These are phyloP conservation scores for Liparis tanakae DNA, from an alignment of 2,797 vertebrate genomes.

Conservation along the genomic window DNA sequence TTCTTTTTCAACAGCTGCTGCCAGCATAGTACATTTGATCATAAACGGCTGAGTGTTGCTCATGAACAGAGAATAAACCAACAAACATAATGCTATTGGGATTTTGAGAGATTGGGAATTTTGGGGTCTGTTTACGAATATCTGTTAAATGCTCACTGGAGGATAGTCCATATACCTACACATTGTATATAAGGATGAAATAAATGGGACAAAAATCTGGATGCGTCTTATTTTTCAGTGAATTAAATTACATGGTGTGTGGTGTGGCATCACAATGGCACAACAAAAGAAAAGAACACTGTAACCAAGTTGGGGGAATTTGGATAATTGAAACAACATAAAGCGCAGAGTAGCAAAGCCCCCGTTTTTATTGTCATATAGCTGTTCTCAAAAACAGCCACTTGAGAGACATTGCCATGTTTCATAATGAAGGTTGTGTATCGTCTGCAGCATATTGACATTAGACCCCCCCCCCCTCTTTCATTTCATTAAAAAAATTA, in stretches of 20 bases:
- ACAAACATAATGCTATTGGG: not conserved
- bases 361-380: slow-evolving; percentile 3
- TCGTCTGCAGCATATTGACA: slow-evolving; percentile 44
- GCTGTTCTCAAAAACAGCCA: slow-evolving; percentile 2
- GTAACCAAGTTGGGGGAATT: not conserved
- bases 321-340: not conserved
- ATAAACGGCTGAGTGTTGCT: not conserved
- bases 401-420: not conserved
- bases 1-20: not conserved
- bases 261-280: not conserved
- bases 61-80: not conserved
- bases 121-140: not conserved
- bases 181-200: not conserved
- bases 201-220: not conserved
- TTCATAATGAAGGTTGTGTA: slow-evolving; percentile 29
- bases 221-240: not conserved
- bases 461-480: not conserved
- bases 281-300: not conserved
- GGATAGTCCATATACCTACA: not conserved
- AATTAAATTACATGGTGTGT: not conserved
- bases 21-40: not conserved
- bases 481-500: slow-evolving; percentile 27
- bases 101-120: not conserved
- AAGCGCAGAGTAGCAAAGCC: slow-evolving; percentile 1
- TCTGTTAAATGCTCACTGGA: not conserved